Percentiles rank a stretch among this genome's conserved stretches.
Evolutionary conservation across 2,113 vertebrate genomes (phyloP).

Genomic region (Phalacrocorax pelagicus): DNA sequence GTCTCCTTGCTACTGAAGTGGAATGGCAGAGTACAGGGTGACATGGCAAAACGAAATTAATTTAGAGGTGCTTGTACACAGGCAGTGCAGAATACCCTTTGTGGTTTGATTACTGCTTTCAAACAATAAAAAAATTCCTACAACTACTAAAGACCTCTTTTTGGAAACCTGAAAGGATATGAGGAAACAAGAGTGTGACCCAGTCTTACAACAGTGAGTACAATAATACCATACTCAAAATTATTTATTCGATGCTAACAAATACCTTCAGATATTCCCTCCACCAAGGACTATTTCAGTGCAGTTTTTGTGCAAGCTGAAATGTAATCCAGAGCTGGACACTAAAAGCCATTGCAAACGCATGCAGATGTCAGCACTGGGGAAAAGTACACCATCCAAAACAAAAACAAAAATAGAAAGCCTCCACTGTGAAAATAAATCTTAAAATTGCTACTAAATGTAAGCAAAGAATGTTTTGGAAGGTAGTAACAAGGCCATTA

Average conservation of each 20-base stretch:
- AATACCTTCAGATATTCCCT: background rate
- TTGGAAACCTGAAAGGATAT: background rate
- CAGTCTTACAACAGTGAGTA: background rate
- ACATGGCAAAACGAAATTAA: background rate
- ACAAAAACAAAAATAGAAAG: conserved; percentile 1
- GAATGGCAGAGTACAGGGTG: background rate
- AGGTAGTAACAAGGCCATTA: background rate
- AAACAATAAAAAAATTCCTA: background rate
- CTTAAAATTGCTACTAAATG: background rate
- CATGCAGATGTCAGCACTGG: background rate
- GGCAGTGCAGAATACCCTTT: background rate
- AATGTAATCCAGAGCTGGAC: background rate
- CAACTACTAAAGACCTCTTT: background rate
- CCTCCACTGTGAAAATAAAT: background rate
- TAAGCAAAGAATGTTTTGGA: background rate
- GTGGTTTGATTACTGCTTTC: background rate
- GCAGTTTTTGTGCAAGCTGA: conserved; percentile 11
- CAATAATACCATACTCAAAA: conserved; percentile 5
- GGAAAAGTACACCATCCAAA: conserved; percentile 21
- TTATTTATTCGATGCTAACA: conserved; percentile 23
- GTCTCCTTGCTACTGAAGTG: background rate
- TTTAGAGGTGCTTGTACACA: background rate
- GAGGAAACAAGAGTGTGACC: background rate
- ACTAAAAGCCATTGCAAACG: conserved; percentile 2
- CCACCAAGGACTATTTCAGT: background rate